These are phyloP conservation scores for Chaetodon trifascialis DNA, from an alignment of 2,113 vertebrate species.

Conservation along the genomic window DNA sequence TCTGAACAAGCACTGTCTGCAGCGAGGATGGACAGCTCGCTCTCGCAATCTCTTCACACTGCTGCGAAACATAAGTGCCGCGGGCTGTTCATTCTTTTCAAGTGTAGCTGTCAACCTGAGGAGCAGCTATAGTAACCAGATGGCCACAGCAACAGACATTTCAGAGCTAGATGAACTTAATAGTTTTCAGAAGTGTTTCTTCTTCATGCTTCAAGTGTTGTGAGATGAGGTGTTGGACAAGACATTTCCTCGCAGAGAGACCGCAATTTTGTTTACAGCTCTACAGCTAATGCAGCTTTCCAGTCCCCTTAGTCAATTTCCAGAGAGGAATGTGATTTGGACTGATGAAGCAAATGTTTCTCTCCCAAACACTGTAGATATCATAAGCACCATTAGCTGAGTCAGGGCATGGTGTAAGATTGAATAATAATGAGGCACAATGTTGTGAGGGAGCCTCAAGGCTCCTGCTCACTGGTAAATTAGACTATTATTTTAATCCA, in stretches of 20 bases:
- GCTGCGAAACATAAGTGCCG: constrained; percentile 77
- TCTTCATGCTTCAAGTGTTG: not conserved
- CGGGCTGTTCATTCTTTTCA: constrained; percentile 32
- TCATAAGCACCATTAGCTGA: constrained; percentile 28
- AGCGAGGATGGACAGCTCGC: constrained; percentile 80
- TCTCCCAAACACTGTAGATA: constrained; percentile 11
- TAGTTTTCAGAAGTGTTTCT: constrained; percentile 15
- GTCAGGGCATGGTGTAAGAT: not conserved
- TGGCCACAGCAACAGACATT: constrained; percentile 3
- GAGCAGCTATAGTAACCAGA: constrained; percentile 27
- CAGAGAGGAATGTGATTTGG: not conserved
- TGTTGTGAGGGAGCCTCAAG: not conserved
- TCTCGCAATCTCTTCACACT: constrained; percentile 67
- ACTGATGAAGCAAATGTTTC: constrained; percentile 28
- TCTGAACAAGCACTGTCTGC: constrained; percentile 39
- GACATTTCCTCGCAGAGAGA: not conserved
- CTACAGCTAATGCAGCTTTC: not conserved
- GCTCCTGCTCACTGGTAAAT: not conserved
- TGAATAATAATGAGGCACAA: not conserved
- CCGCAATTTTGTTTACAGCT: constrained; percentile 9
- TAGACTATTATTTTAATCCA: not conserved
- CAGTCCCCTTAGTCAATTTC: constrained; percentile 15
- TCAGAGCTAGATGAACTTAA: constrained; percentile 2
- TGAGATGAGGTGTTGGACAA: constrained; percentile 6
- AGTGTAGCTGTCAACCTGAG: constrained; percentile 22